These are phyloP conservation scores for Volucella zonaria DNA, from an alignment of 2,888 invertebrate species.

Conservation along the genomic window DNA sequence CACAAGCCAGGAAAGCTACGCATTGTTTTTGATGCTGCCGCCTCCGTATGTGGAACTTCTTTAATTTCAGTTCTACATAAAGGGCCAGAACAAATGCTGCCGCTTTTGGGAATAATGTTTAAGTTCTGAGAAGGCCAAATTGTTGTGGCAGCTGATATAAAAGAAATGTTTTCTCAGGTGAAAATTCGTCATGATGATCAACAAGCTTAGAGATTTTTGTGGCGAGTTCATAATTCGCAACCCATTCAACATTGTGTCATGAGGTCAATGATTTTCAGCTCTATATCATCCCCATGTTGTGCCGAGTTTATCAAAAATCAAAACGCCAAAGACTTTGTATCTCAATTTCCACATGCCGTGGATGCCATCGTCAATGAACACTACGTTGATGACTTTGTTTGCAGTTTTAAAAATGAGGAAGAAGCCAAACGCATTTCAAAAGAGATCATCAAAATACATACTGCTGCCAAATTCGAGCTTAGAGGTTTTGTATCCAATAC, in stretches of 20 bases:
- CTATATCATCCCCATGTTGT: slow-evolving; percentile 13
- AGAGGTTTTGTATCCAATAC: background rate
- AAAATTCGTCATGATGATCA: slow-evolving; percentile 36
- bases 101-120: slow-evolving; percentile 39
- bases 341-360: background rate
- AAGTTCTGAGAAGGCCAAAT: slow-evolving; percentile 39
- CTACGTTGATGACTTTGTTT: background rate
- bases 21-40: slow-evolving; percentile 1
- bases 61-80: slow-evolving; percentile 33
- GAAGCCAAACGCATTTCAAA: too few species aligned
- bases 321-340: background rate
- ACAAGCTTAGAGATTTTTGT: slow-evolving; percentile 53
- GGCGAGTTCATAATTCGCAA: slow-evolving; percentile 23
- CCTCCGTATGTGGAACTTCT: background rate
- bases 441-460: background rate
- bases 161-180: slow-evolving; percentile 54
- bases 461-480: background rate
- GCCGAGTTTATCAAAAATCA: background rate
- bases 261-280: slow-evolving; percentile 61
- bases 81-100: slow-evolving; percentile 36
- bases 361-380: background rate
- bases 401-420: too few species aligned
- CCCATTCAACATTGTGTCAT: slow-evolving; percentile 45
- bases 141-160: slow-evolving; percentile 44
- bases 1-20: background rate